Evolutionary conservation across 2,888 invertebrate genomes (phyloP).

Genomic region (Kuschelorhynchus macadamiae): DNA sequence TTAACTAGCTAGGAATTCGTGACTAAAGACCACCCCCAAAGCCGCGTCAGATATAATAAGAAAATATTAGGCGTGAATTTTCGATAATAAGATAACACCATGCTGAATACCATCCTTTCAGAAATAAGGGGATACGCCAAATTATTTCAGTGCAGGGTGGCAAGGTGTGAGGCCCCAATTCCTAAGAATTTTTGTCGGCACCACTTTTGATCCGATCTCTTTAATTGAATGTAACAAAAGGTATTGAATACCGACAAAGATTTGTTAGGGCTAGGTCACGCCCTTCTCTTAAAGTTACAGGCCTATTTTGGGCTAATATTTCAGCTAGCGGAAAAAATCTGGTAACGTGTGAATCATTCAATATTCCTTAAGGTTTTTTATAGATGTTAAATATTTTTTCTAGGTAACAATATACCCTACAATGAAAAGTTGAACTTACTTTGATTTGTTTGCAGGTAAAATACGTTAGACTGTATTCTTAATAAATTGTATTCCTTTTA

Average conservation of each 20-base stretch:
- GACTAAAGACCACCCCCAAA: slow-evolving; percentile 21
- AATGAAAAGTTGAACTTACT: too few relatives aligned
- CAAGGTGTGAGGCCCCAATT: slow-evolving; percentile 30
- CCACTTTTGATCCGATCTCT: not conserved
- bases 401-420: too few relatives aligned
- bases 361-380: slow-evolving; percentile 36
- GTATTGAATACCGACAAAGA: slow-evolving; percentile 10
- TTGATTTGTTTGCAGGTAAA: too few relatives aligned
- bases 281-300: not conserved
- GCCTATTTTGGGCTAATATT: not conserved
- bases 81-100: slow-evolving; percentile 7
- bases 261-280: not conserved
- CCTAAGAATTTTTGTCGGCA: slow-evolving; percentile 15
- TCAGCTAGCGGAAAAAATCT: not conserved
- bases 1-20: too few relatives aligned
- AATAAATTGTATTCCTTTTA: too few relatives aligned
- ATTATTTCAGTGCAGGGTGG: slow-evolving; percentile 16
- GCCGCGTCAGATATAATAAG: slow-evolving; percentile 3
- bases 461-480: too few relatives aligned
- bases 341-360: not conserved
- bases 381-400: slow-evolving; percentile 38
- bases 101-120: slow-evolving; percentile 6
- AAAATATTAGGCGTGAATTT: slow-evolving; percentile 31
- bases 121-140: slow-evolving; percentile 18
- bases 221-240: slow-evolving; percentile 28